phyloP scores from a whole-genome alignment of 1,140 invertebrate genomes.

The Dysdera silvatica region DNA sequence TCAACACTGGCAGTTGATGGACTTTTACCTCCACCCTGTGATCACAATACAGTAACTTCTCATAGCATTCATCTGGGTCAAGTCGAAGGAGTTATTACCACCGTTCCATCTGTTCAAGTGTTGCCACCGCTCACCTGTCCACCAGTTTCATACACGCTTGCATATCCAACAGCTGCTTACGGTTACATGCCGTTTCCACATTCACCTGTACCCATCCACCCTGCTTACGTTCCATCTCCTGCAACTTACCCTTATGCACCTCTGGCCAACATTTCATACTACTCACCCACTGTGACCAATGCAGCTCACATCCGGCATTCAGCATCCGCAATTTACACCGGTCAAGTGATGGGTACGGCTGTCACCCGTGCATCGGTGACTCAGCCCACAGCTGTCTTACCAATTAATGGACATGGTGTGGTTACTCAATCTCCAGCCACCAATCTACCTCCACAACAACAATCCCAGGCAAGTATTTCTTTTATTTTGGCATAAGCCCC shows the following conservation, averaged over 20 bases:
- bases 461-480: slow-evolving; percentile 24
- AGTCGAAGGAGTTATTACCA: slow-evolving; percentile 25
- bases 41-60: slow-evolving; percentile 6
- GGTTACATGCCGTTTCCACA: slow-evolving; percentile 29
- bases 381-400: slow-evolving; percentile 20
- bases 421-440: slow-evolving; percentile 15
- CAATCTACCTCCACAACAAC: slow-evolving; percentile 22
- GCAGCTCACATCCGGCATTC: slow-evolving; percentile 24
- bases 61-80: slow-evolving; percentile 21
- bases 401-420: slow-evolving; percentile 23
- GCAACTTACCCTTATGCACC: slow-evolving; percentile 22
- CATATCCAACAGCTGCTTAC: slow-evolving; percentile 26
- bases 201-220: slow-evolving; percentile 30
- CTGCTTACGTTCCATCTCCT: slow-evolving; percentile 24
- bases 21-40: slow-evolving; percentile 11
- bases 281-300: slow-evolving; percentile 20
- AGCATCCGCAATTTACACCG: slow-evolving; percentile 34
- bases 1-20: too few species aligned
- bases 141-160: slow-evolving; percentile 26
- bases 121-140: slow-evolving; percentile 22
- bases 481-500: not conserved
- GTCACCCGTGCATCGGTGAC: slow-evolving; percentile 20
- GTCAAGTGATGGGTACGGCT: slow-evolving; percentile 35
- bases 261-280: slow-evolving; percentile 21
- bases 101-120: slow-evolving; percentile 29